phyloP scores from a whole-genome alignment of 1,140 invertebrate species.

The Hylyphantes graminicola region DNA sequence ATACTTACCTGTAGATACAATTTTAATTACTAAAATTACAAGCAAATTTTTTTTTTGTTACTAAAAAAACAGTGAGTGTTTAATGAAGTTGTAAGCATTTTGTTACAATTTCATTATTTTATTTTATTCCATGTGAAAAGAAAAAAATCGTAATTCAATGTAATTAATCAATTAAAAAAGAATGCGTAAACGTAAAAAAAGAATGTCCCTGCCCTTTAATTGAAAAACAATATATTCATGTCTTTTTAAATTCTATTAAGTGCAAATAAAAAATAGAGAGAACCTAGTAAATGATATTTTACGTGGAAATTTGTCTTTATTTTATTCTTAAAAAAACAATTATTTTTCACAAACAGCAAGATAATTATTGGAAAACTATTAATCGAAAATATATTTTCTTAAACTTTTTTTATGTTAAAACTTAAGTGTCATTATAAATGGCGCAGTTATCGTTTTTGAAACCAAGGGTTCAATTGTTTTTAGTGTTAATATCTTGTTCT shows the following conservation, averaged over 20 bases:
- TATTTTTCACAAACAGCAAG: slow-evolving; percentile 14
- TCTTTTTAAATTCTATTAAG: slow-evolving; percentile 18
- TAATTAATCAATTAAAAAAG: background rate
- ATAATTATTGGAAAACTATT: slow-evolving; percentile 36
- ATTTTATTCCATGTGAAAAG: background rate
- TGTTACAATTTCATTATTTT: background rate
- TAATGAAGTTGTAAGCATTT: slow-evolving; percentile 11
- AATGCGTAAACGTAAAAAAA: slow-evolving; percentile 16
- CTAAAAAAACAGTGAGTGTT: background rate
- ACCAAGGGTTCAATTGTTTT: too few species aligned
- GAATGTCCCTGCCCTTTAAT: background rate
- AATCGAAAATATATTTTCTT: slow-evolving; percentile 9
- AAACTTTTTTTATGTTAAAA: background rate
- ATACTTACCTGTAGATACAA: too few species aligned
- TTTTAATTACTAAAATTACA: too few species aligned
- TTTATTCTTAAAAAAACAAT: slow-evolving; percentile 6
- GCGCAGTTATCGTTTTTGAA: too few species aligned
- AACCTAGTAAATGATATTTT: too few species aligned
- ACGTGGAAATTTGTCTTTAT: background rate
- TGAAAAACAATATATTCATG: slow-evolving; percentile 14
- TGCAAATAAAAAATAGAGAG: background rate
- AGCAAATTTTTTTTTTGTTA: too few species aligned
- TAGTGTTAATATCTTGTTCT: too few species aligned
- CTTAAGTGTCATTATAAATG: too few species aligned
- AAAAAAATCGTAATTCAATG: background rate